These are phyloP conservation scores for Lordiphosa fenestrarum DNA, from an alignment of 2,888 invertebrate species.

Conservation along the genomic window DNA sequence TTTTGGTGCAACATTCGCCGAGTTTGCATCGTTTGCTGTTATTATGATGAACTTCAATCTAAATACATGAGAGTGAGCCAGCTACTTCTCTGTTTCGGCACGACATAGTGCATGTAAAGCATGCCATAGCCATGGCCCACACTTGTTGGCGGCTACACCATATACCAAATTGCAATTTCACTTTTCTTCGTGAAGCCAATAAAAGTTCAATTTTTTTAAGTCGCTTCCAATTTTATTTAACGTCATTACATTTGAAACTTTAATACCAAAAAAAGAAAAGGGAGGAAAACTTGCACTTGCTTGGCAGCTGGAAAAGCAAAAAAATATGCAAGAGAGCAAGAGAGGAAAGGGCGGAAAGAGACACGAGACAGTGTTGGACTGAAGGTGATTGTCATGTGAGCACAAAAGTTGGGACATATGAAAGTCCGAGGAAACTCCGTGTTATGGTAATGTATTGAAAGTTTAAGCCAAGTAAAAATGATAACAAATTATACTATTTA, in stretches of 20 bases:
- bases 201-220: conserved; percentile 70
- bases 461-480: background rate
- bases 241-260: conserved; percentile 71
- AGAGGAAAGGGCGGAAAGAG: background rate
- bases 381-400: conserved; percentile 3
- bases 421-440: background rate
- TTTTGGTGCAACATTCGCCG: conserved; percentile 10
- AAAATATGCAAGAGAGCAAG: background rate
- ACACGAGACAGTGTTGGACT: conserved; percentile 1
- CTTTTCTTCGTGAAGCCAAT: conserved; percentile 58
- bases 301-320: background rate
- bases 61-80: conserved; percentile 1
- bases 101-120: conserved; percentile 17
- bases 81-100: background rate
- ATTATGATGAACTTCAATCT: conserved; percentile 45
- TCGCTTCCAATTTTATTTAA: conserved; percentile 71
- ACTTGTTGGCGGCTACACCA: conserved; percentile 1
- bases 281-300: conserved; percentile 25
- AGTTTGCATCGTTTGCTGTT: conserved; percentile 56
- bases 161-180: conserved; percentile 52
- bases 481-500: no score
- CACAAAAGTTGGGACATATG: background rate
- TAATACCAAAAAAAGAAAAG: conserved; percentile 52
- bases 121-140: conserved; percentile 3
- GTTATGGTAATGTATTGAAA: background rate